Evolutionary conservation across 1,140 invertebrate genomes (phyloP), one percentile per base, ranked within the genome.

Genomic region (Brachionus manjavacas): DNA sequence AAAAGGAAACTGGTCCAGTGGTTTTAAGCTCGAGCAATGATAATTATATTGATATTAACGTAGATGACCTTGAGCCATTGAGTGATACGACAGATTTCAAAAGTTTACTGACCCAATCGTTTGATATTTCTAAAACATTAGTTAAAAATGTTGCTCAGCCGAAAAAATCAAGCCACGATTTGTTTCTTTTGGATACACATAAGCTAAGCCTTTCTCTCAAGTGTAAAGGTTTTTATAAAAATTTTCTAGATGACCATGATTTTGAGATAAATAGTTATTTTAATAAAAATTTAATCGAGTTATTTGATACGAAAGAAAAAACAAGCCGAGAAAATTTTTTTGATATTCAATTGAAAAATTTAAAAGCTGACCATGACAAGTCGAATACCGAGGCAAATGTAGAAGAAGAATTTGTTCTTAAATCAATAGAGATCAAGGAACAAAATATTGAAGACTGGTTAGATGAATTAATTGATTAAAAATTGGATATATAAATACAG

Each of bases 361-460:
- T 16, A 68, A 66, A 66, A 66, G 25, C 7, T 31, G 31, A 39
- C 4, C 31, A 72, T 43, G 6, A 4, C 12, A 39, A 41, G 16
- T 35, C 31, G 6, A 35, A 35, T 7, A 35, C 6, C 31, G 2
- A 41, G 9, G 31, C 11, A 43, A 41, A 16, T 9, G 8, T 4
- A 0, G 23, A 39, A 41, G 68, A 41, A 7, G 35, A 72, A 20
- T 23, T 72, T n/a, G 2, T 4, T 16, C 35, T 41, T 6, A 41
- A 72, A 11, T 4, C 28, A 72, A 6, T 72, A 9, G 35, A 72
- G 35, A 72, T 9, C n/a, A 72, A 16, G 7, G 68, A 72, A 16
- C 68, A 72, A 39, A 72, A 72, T 72, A 72, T 72, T 41, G 68
- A 72, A 23, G 68, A 72, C n/a, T 72, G 68, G 68, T 20, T 72